A percentile compares a stretch with the other conserved stretches of the same genome.
phyloP scores from a whole-genome alignment of 2,797 vertebrate species.

The Arctocebus calabarensis region DNA sequence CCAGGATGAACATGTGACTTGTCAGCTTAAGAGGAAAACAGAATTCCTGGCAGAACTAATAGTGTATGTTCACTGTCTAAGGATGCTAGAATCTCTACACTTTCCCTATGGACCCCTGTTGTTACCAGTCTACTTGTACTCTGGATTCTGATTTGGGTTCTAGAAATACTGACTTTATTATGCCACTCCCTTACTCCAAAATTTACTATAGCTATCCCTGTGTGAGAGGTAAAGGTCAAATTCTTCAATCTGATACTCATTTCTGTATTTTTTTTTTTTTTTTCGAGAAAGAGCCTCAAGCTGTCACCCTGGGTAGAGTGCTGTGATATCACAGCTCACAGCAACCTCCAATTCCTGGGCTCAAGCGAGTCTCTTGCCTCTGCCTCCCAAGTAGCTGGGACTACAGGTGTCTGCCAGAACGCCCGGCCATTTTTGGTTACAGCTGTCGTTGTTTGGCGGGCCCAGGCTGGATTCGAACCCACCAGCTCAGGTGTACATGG shows the following conservation, averaged over 20 bases:
- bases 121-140: background rate
- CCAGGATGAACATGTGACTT: conserved; percentile 8
- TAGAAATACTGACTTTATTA: background rate
- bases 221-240: conserved; percentile 22
- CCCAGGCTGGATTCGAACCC: too few species aligned
- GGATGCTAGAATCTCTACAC: background rate
- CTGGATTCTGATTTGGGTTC: conserved; percentile 50
- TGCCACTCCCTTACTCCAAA: conserved; percentile 16
- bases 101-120: background rate
- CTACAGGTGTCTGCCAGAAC: too few species aligned
- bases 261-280: conserved; percentile 52
- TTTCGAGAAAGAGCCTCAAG: too few species aligned
- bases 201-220: background rate
- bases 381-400: too few species aligned
- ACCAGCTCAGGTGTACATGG: too few species aligned
- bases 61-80: background rate
- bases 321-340: too few species aligned
- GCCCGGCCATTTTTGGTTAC: too few species aligned
- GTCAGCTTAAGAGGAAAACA: conserved; percentile 8
- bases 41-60: background rate
- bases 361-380: too few species aligned
- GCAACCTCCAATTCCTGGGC: too few species aligned
- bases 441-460: too few species aligned
- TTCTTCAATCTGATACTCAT: conserved; percentile 44
- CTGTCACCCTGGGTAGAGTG: too few species aligned